A percentile compares a stretch with the other conserved stretches of the same genome.
Conservation (phyloP, 2,113 vertebrate genomes). For the Zosterops borbonicus region DNA sequence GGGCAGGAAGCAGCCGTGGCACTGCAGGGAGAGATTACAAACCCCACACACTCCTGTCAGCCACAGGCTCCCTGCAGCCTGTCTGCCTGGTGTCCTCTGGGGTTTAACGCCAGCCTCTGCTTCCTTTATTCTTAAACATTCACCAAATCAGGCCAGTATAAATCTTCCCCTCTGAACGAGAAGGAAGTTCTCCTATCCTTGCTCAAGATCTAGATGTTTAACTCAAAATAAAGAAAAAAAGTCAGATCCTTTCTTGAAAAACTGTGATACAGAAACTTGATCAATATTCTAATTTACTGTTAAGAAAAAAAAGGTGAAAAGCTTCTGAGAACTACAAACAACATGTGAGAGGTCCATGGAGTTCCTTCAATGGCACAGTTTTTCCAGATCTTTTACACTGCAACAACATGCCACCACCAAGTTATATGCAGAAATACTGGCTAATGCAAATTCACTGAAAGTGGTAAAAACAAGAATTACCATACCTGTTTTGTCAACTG, state of each 20-base stretch:
- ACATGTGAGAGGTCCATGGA: background rate
- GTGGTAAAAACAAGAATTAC: background rate
- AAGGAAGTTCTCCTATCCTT: background rate
- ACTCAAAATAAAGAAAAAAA: background rate
- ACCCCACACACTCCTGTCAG: fast-evolving
- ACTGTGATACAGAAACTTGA: background rate
- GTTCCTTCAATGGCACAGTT: background rate
- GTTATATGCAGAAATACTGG: background rate
- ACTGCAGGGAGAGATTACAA: background rate
- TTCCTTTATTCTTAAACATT: background rate
- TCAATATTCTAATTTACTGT: background rate
- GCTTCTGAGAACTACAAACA: background rate
- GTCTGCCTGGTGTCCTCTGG: background rate
- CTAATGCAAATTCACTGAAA: background rate
- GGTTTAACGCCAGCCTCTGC: background rate
- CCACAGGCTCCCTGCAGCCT: background rate
- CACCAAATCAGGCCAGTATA: background rate
- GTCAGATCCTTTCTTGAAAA: background rate
- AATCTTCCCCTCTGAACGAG: background rate
- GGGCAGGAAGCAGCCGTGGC: background rate
- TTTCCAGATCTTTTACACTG: background rate
- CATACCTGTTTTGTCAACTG: background rate
- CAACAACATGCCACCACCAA: background rate
- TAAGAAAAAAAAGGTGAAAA: background rate
- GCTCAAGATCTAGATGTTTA: background rate